These are phyloP conservation scores for Cheirogaleus medius DNA, from an alignment of 2,113 vertebrate genomes.

Conservation along the genomic window DNA sequence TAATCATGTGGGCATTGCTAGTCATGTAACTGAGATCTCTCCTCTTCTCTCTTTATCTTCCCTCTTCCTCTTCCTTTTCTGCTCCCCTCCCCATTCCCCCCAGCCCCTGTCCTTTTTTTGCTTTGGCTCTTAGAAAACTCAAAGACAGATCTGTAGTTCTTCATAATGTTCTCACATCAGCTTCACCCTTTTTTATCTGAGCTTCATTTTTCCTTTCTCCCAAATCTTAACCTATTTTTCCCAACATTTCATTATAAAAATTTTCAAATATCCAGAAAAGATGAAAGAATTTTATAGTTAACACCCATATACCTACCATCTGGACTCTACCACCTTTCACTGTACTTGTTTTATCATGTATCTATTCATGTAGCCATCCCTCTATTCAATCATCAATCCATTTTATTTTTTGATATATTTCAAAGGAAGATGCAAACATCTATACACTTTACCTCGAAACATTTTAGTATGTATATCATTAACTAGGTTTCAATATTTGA, in stretches of 20 bases:
- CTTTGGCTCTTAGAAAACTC: not conserved
- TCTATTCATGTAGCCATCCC: not conserved
- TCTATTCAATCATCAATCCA: not conserved
- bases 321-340: not conserved
- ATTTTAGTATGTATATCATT: constrained; percentile 21
- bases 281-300: not conserved
- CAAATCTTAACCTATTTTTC: not conserved
- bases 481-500: not conserved
- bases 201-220: not conserved
- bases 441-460: not conserved
- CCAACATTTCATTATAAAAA: not conserved
- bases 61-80: not conserved
- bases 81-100: not conserved
- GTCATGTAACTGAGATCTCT: not conserved
- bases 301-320: not conserved
- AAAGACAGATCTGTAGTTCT: not conserved
- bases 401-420: not conserved
- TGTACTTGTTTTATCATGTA: not conserved
- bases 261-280: constrained; percentile 5
- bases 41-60: not conserved
- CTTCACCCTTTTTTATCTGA: constrained; percentile 6
- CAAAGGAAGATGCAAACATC: not conserved
- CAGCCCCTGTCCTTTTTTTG: not conserved
- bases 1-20: not conserved
- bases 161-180: not conserved